Evolutionary conservation across 2,797 vertebrate genomes (phyloP).

Genomic region (Rhincodon typus): DNA sequence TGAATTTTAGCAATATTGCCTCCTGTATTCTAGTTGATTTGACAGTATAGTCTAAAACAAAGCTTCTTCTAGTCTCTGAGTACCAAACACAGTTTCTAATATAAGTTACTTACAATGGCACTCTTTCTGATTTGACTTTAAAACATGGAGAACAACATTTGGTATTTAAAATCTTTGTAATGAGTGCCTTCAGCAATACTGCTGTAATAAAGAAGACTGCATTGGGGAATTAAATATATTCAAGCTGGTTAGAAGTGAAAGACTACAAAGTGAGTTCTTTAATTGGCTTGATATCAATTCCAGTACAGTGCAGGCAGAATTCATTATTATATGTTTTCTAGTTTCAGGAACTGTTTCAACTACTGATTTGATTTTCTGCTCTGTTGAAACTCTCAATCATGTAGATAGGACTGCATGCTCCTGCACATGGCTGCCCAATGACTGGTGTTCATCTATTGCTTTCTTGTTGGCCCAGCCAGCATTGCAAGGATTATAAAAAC

Average conservation of each 20-base stretch:
- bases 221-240: background rate
- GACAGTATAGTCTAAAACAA: background rate
- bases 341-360: background rate
- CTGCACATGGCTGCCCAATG: too few relatives aligned
- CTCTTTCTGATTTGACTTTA: background rate
- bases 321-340: background rate
- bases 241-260: background rate
- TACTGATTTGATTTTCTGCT: background rate
- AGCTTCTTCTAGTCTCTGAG: background rate
- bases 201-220: background rate
- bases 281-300: slow-evolving; percentile 16
- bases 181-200: background rate
- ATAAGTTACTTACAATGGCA: background rate
- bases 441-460: background rate
- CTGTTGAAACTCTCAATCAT: background rate
- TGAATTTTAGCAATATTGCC: background rate
- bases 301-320: background rate
- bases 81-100: background rate
- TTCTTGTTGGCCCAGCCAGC: background rate
- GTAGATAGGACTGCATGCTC: background rate
- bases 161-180: background rate
- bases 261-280: background rate
- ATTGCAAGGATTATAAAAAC: background rate
- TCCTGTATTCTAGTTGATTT: background rate
- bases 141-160: background rate